These are phyloP conservation scores for Scaptomyza tumidula DNA, from an alignment of 2,888 invertebrate genomes.

Conservation along the genomic window DNA sequence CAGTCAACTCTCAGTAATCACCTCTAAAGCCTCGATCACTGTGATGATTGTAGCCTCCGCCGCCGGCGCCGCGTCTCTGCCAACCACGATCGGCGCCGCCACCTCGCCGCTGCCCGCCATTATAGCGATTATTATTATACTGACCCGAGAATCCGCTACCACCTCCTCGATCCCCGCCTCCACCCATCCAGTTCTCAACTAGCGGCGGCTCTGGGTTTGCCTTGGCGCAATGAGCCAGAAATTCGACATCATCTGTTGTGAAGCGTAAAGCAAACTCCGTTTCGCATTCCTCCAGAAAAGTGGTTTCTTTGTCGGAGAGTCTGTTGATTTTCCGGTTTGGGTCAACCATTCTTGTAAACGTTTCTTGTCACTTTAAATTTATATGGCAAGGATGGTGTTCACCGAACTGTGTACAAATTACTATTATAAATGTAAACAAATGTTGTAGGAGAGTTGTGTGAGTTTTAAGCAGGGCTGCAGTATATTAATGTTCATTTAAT, in stretches of 20 bases:
- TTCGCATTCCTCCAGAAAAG: conserved; percentile 87
- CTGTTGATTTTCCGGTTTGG: conserved; percentile 85
- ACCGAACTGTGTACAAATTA: not conserved
- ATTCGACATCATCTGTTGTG: conserved; percentile 88
- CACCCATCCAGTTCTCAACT: conserved; percentile 86
- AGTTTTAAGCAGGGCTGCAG: not conserved
- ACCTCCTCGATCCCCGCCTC: conserved; percentile 39
- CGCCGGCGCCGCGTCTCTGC: conserved; percentile 37
- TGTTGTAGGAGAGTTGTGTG: too few species aligned
- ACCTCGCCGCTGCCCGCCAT: conserved; percentile 60
- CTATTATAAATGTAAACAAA: not conserved
- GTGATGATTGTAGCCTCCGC: conserved; percentile 28
- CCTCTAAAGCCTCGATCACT: conserved; percentile 43
- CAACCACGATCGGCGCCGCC: conserved; percentile 42
- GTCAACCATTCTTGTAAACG: conserved; percentile 82
- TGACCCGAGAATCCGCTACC: conserved; percentile 40
- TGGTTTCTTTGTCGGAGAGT: conserved; percentile 86
- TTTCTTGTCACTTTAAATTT: not conserved
- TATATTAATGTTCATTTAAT: too few species aligned
- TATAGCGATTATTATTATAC: conserved; percentile 52
- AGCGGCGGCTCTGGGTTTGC: conserved; percentile 86
- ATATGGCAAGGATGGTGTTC: conserved; percentile 5
- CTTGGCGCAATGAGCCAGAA: conserved; percentile 85
- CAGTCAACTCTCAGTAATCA: not conserved
- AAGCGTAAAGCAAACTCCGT: conserved; percentile 87